These are phyloP conservation scores for Diadumene lineata DNA, from an alignment of 92 coral and sea anemone species.

Conservation along the genomic window DNA sequence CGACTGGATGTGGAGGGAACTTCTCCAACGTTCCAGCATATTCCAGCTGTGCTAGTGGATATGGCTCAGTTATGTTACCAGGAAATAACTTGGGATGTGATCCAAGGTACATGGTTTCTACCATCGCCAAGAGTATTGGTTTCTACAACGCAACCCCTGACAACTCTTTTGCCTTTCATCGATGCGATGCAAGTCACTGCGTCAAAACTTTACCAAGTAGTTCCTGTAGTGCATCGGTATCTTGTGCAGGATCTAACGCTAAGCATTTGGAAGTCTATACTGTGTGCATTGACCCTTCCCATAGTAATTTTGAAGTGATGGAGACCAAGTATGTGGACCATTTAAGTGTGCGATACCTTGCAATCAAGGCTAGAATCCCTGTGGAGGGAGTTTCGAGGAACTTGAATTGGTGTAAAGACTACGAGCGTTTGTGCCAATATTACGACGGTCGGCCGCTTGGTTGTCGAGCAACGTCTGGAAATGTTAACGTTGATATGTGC, in stretches of 20 bases:
- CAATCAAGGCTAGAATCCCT: constrained; percentile 48
- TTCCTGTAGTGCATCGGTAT: constrained; percentile 40
- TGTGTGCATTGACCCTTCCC: constrained; percentile 25
- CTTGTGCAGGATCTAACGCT: constrained; percentile 40
- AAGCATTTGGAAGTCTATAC: constrained; percentile 51
- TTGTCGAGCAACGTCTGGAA: constrained; percentile 24
- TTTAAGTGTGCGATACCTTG: constrained; percentile 23
- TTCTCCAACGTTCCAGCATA: constrained; percentile 14
- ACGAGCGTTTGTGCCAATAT: constrained; percentile 43
- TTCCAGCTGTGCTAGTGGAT: constrained; percentile 35
- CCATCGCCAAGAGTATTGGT: constrained; percentile 42
- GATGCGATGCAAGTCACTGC: constrained; percentile 35
- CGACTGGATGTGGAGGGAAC: constrained; percentile 54
- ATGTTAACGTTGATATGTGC: constrained; percentile 24
- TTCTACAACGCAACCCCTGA: constrained; percentile 20
- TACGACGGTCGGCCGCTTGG: constrained; percentile 48
- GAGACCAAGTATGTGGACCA: constrained; percentile 18
- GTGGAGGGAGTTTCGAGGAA: constrained; percentile 24
- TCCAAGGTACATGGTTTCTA: constrained; percentile 25
- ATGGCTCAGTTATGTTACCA: constrained; percentile 51
- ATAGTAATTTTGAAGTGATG: constrained; percentile 47
- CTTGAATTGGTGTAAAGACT: constrained; percentile 57
- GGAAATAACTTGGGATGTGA: constrained; percentile 44
- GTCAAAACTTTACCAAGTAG: constrained; percentile 9
- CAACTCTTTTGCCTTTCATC: constrained; percentile 54